Percentiles rank a stretch among this genome's conserved stretches.
Conservation (phyloP, 2,113 vertebrate species). For the Mus musculus region GRCm39 chr11:72945001-72945500, state of each 20-base stretch:
- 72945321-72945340: conserved; percentile 17
- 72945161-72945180: not conserved
- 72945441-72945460: conserved; percentile 1
- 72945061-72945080: not conserved
- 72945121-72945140: not conserved
- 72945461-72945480: conserved; percentile 38
- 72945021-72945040: not conserved
- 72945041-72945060: not conserved
- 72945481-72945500: not conserved
- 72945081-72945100: not conserved
- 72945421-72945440: conserved; percentile 54
- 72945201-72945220: conserved; percentile 36
- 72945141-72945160: conserved; percentile 13
- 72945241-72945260: not conserved
- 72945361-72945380: conserved; percentile 17
- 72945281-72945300: conserved; percentile 24
- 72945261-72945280: conserved; percentile 6
- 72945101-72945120: not conserved
- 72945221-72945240: not conserved
- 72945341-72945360: not conserved
- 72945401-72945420: not conserved
- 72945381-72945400: not conserved
- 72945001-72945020: not conserved
- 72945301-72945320: not conserved
- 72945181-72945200: conserved; percentile 27